A percentile compares a stretch with the other conserved stretches of the same genome.
Conservation (phyloP, 1,140 invertebrate genomes). For the Sycophila sp. region DNA sequence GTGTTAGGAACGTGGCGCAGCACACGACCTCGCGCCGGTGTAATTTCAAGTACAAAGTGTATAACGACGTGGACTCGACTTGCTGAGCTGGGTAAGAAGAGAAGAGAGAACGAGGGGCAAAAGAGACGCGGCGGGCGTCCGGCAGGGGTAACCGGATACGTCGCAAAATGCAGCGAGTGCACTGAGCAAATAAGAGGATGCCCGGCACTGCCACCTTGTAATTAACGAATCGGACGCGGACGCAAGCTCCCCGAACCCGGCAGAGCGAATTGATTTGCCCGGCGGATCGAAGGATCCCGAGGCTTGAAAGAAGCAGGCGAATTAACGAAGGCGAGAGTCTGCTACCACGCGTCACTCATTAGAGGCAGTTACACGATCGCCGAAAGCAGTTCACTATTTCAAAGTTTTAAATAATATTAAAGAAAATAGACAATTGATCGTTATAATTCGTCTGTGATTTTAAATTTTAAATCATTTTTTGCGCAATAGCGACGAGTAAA, state of each 20-base stretch:
- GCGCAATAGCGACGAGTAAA: too few species aligned
- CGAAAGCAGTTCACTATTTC: too few species aligned
- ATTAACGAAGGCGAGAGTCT: too few species aligned
- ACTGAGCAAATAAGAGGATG: background rate
- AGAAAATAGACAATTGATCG: too few species aligned
- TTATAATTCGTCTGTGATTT: too few species aligned
- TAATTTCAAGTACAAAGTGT: background rate
- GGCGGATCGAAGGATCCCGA: background rate
- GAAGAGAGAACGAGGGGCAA: background rate
- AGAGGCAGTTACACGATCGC: too few species aligned
- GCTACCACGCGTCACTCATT: too few species aligned
- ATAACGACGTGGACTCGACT: background rate
- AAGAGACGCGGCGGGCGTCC: background rate
- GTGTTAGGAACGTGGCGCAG: background rate
- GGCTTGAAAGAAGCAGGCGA: too few species aligned
- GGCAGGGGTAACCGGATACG: background rate
- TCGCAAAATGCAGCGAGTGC: background rate
- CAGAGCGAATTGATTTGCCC: background rate
- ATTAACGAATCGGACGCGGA: slow-evolving; percentile 2
- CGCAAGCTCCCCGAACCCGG: background rate
- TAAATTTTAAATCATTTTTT: too few species aligned
- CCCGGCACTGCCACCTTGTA: background rate
- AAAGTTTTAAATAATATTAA: too few species aligned
- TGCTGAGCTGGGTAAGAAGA: background rate
- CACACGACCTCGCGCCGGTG: background rate